Evolutionary conservation across 2,888 invertebrate genomes (phyloP).

Genomic region (Belgica antarctica): DNA sequence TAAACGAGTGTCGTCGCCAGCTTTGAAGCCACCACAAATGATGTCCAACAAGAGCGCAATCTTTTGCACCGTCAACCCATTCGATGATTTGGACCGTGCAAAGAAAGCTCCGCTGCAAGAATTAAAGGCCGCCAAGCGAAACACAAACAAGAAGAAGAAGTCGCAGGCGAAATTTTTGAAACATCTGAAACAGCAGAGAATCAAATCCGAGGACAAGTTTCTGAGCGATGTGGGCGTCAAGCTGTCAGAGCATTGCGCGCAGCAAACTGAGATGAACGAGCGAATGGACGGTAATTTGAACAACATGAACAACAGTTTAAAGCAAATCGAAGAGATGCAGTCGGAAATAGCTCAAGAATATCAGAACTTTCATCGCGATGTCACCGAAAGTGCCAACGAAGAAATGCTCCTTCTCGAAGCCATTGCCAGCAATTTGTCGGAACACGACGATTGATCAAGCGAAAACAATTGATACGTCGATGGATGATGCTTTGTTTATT

Average conservation of each 20-base stretch:
- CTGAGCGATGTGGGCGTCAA: not conserved
- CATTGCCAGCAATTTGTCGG: not conserved
- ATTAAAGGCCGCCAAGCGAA: not conserved
- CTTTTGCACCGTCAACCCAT: not conserved
- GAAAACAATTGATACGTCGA: no score
- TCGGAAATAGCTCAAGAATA: not conserved
- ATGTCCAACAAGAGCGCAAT: not conserved
- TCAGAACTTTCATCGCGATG: not conserved
- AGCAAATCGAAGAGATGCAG: not conserved
- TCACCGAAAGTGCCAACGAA: no score
- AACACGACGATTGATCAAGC: not conserved
- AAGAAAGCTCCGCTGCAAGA: no score
- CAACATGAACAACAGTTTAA: not conserved
- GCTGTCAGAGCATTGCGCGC: not conserved
- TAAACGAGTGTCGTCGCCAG: no score
- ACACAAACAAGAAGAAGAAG: not conserved
- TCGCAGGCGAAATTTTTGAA: not conserved
- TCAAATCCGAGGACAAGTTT: not conserved
- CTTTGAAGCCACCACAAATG: no score
- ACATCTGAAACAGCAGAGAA: not conserved
- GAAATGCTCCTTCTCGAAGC: not conserved
- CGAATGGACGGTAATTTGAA: not conserved
- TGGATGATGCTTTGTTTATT: no score
- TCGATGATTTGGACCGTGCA: not conserved
- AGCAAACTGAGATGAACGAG: not conserved